Base-by-base conservation (phyloP, 1,140 invertebrate species). In the Drosophila santomea region DNA sequence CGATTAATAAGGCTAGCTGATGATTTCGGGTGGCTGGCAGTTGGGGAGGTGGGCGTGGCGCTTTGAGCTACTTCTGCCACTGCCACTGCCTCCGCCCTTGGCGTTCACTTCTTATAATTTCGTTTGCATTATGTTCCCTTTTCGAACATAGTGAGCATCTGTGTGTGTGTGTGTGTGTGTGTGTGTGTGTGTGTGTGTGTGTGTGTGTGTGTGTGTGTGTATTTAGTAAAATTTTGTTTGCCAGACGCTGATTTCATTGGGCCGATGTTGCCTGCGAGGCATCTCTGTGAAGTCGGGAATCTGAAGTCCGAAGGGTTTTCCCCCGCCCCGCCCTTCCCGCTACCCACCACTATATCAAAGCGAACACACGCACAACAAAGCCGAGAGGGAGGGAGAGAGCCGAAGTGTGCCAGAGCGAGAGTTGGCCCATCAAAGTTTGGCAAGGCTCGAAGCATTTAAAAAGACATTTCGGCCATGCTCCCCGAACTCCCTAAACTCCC, bases 51-150 rank as follows among this genome's bases (percentile, higher is more conserved):
- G 23, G 4, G 25, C 51, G 20, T 20, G 63, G 43, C n/a, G 35
- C 28, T 28, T 20, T 28, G n/a, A 25, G 35, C 39, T n/a, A 52
- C 4, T 7, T 39, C 0, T 32, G 32, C 47, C 20, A 52, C 2
- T 11, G 15, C 3, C 23, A 17, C 0, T 25, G 28, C 28, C 25
- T 20, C 4, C 5, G 17, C 45, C 15, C 11, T 43, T 47, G 45
- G 8, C 71, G 57, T 64, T 74, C 14, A 73, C 48, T 72, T 73
- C 41, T n/a, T 73, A 74, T 64, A 74, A 64, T 72, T 74, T 74
- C 59, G 44, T 74, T 74, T 74, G 58, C 69, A 50, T 74, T 56
- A 61, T 58, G 60, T 52, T 62, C 41, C 48, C 48, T 63, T 69
- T 36, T 28, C n/a, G 17, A 28, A 25, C n/a, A 51, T 52, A 51